Evolutionary conservation across 1,140 invertebrate genomes (phyloP).

Genomic region (Melanaphis sacchari): DNA sequence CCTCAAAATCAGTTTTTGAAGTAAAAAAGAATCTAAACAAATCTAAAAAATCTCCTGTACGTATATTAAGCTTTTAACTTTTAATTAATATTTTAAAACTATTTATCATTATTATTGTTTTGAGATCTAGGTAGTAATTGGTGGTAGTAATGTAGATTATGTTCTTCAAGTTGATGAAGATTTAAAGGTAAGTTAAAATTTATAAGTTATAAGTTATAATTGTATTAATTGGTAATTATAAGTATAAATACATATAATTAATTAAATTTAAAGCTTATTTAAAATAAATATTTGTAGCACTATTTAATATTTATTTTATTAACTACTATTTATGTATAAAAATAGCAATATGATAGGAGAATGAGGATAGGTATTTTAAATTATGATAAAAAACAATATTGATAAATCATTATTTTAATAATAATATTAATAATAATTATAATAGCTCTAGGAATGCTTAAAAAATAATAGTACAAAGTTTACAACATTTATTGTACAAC

Average conservation of each 20-base stretch:
- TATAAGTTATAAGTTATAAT: neutral
- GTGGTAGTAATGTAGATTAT: constrained; percentile 81
- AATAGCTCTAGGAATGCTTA: constrained; percentile 46
- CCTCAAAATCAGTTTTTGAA: constrained; percentile 35
- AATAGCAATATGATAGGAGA: neutral
- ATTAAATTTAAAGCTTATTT: neutral
- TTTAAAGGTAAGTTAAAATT: constrained; percentile 71
- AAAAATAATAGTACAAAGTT: constrained; percentile 53
- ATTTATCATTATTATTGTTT: constrained; percentile 25
- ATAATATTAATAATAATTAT: constrained; percentile 45
- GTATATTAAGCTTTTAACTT: neutral
- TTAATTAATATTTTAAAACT: neutral
- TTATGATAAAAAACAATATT: neutral
- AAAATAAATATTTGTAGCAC: neutral
- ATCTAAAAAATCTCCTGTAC: neutral
- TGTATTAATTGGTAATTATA: neutral
- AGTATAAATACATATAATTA: neutral
- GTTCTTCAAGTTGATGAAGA: constrained; percentile 71
- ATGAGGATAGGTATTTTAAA: neutral
- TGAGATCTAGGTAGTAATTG: constrained; percentile 70
- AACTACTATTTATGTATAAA: neutral
- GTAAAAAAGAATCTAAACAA: constrained; percentile 22
- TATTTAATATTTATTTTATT: neutral
- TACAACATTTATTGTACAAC: constrained; percentile 51
- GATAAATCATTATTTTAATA: constrained; percentile 46